Base-by-base conservation (phyloP, 2,797 vertebrate species). In the Neosilurus hyrtlii region DNA sequence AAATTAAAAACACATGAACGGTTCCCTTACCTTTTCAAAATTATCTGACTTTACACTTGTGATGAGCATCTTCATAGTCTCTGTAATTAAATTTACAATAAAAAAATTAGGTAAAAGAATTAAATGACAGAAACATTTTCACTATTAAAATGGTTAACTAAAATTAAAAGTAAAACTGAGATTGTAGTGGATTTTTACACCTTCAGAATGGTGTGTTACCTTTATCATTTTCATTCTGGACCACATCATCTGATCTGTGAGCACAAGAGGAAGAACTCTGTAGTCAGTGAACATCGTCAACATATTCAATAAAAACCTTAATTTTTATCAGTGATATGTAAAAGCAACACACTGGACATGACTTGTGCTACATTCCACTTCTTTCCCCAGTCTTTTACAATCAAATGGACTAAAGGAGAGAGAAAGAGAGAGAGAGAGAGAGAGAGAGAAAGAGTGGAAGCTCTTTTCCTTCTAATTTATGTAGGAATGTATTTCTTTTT, bases 41-140 rank as follows among this genome's bases (percentile, higher is more conserved):
- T 97, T 91, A 59, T 94, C 94, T 3, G 89, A 94, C 90, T 93
- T 95, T 84, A 96, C 93, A 84, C 96, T 95, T 88, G 94, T 92
- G 86, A 96, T 94, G 80, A 99, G 91, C 86, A 90, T 85, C 73
- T 94, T 91, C 49, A 93, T 92, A 93, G 91, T 86, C 88, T 93
- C 90, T 89, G 88, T 37, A 77, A 65, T 52, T 18, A 37, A 26
- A 57, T 43, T 43, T 43, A 43, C 51, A 24, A 65, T 8, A 54
- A 67, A 30, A 20, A 70, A 22, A 22, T 30, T 30, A 30, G 2
- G 2, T 43, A n/a, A n/a, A 43, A 65, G 1, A 26, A 30, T 14
- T 26, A 24, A 63, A 14, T 26, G 43, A 54, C 10, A 68, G 35
- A 20, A 68, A 56, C 7, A 52, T 4, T 78, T 63, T 65, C 16